Evolutionary conservation across 2,113 vertebrate genomes (phyloP), one percentile per base, ranked within the genome.

Genomic region (Calypte anna): DNA sequence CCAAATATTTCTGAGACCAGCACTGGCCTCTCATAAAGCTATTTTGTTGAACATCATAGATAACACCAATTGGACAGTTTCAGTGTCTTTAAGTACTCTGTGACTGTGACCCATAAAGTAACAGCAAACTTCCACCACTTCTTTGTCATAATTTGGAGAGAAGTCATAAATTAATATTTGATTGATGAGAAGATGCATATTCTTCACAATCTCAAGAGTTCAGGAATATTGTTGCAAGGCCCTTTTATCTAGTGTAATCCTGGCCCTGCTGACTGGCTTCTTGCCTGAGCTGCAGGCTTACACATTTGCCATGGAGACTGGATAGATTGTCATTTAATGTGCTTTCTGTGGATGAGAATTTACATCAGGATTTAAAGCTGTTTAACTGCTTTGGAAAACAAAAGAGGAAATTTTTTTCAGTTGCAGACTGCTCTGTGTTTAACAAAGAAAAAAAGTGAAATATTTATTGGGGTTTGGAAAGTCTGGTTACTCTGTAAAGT

Each of bases 281-380:
- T 72, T 90, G 63, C 79, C 82, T 74, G 66, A 74, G 31, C 50
- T 94, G 59, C 63, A 85, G 74, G 55, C 66, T 92, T 36, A 51
- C 59, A 59, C 63, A 80, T 61, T 76, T 94, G 85, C 76, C 83
- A 23, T 36, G 36, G 75, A 86, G 40, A 28, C 24, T 78, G 53
- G 31, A 90, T 72, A 91, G 76, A 86, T 86, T 88, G 53, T 44
- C 30, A 72, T 81, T 93, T 92, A 88, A 93, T 78, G 64, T 78
- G 9, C 50, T 94, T 25, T 69, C 51, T 84, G 57, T 10, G 17
- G 69, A 82, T 92, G 38, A 66, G 53, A 90, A 93, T 40, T 88
- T 72, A 22, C 3, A 2, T 62, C 67, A 91, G 58, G 38, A 58
- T 51, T 84, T 75, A 81, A 94, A 93, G 61, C 73, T 86, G 77